Evolutionary conservation across 2,113 vertebrate species (phyloP).

Genomic region (Rhodinocichla rosea): DNA sequence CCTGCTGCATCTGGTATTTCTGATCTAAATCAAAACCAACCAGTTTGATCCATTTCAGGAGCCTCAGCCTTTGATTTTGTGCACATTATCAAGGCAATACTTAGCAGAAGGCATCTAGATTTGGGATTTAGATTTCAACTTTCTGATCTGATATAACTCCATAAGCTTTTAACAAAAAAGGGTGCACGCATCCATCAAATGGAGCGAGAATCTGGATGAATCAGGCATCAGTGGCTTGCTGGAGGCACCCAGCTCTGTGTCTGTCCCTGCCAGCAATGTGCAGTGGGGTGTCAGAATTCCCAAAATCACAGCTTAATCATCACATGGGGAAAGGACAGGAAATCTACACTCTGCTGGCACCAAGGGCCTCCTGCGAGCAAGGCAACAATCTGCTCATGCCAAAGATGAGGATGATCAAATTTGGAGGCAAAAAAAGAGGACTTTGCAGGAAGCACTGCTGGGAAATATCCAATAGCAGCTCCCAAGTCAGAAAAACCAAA

Average conservation of each 20-base stretch:
- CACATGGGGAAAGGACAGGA: background rate
- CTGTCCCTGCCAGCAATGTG: background rate
- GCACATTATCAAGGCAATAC: background rate
- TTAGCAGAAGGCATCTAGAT: background rate
- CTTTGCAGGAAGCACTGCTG: background rate
- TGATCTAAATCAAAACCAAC: background rate
- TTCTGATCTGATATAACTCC: background rate
- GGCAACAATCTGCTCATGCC: background rate
- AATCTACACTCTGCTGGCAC: accelerated
- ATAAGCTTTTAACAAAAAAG: background rate
- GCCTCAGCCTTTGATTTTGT: background rate
- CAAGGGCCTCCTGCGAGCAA: background rate
- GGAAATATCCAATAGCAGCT: background rate
- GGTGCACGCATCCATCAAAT: background rate
- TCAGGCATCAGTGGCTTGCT: background rate
- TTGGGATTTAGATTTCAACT: background rate
- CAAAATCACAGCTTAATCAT: background rate
- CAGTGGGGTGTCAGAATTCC: background rate
- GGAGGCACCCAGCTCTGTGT: background rate
- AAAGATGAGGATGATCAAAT: background rate
- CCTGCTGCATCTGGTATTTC: background rate
- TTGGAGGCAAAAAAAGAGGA: background rate
- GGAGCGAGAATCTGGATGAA: background rate
- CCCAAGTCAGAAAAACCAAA: background rate
- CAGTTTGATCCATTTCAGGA: background rate